Percentiles rank a stretch among this genome's conserved stretches.
Conservation (phyloP, 2,888 invertebrate species). For the Xanthia icteritia region DNA sequence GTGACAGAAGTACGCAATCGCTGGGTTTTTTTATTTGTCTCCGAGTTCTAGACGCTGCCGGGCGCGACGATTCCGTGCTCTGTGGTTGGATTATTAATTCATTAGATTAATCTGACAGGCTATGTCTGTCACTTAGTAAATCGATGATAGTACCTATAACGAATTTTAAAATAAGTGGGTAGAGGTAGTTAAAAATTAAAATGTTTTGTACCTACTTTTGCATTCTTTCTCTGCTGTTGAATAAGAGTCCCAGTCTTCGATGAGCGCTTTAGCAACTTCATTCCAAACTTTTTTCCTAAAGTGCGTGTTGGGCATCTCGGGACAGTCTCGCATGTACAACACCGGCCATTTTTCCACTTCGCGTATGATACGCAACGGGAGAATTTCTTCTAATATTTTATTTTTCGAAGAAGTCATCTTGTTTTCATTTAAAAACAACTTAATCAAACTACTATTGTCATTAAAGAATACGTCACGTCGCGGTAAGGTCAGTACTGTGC, state of each 20-base stretch:
- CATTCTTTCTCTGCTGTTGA: constrained; percentile 61
- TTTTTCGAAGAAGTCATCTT: constrained; percentile 49
- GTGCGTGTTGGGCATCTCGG: constrained; percentile 67
- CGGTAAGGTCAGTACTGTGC: background rate
- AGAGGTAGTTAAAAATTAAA: background rate
- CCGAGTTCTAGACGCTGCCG: too few relatives aligned
- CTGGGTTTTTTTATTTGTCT: too few relatives aligned
- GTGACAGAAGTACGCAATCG: too few relatives aligned
- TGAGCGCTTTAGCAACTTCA: constrained; percentile 70
- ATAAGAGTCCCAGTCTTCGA: constrained; percentile 68
- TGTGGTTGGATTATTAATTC: background rate
- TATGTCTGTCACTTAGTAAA: background rate
- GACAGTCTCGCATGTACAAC: constrained; percentile 68
- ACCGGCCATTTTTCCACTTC: constrained; percentile 77
- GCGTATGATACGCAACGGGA: constrained; percentile 73
- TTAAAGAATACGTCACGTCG: background rate
- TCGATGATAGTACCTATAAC: background rate
- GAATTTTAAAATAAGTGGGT: background rate
- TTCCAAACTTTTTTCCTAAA: constrained; percentile 71
- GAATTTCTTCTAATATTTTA: constrained; percentile 73
- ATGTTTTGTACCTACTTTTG: constrained; percentile 39
- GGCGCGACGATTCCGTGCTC: background rate
- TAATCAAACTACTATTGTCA: background rate
- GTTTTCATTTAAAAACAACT: constrained; percentile 2
- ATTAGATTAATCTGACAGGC: background rate